Conservation (phyloP, 2,888 invertebrate genomes). For the Mythimna ferrago region DNA sequence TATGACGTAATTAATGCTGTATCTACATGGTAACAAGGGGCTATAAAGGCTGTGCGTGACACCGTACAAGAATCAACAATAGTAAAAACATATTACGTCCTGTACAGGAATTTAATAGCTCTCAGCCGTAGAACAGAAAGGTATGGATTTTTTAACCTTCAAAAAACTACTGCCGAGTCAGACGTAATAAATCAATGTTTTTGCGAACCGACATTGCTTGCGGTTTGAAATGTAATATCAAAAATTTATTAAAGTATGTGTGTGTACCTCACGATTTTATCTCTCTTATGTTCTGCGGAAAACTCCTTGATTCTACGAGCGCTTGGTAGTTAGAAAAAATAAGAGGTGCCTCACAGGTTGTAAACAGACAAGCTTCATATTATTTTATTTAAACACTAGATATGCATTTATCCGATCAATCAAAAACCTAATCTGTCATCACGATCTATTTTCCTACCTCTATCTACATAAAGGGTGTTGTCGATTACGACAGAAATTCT, state of each 20-base stretch:
- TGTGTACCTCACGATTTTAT: constrained; percentile 47
- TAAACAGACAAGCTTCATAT: constrained; percentile 17
- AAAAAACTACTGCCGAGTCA: constrained; percentile 66
- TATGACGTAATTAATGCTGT: constrained; percentile 40
- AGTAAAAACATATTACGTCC: constrained; percentile 64
- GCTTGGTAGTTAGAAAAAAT: constrained; percentile 25
- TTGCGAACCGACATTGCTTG: constrained; percentile 65
- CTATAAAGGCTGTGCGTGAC: constrained; percentile 58
- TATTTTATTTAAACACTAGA: constrained; percentile 17
- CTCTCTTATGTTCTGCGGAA: constrained; percentile 41
- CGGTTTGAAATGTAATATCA: constrained; percentile 68
- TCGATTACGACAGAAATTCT: constrained; percentile 6
- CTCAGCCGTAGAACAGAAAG: constrained; percentile 53
- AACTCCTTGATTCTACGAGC: constrained; percentile 38
- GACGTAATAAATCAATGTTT: constrained; percentile 72
- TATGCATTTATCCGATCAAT: constrained; percentile 38
- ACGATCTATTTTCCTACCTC: constrained; percentile 36
- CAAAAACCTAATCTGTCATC: constrained; percentile 30
- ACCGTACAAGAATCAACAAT: constrained; percentile 48
- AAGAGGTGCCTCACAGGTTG: constrained; percentile 33
- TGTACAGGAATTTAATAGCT: constrained; percentile 57
- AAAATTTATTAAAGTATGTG: constrained; percentile 59
- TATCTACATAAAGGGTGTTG: constrained; percentile 29
- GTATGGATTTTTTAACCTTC: constrained; percentile 65
- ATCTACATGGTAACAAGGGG: constrained; percentile 53